Evolutionary conservation across 2,888 invertebrate genomes (phyloP).

Genomic region (Macrophya alboannulata): DNA sequence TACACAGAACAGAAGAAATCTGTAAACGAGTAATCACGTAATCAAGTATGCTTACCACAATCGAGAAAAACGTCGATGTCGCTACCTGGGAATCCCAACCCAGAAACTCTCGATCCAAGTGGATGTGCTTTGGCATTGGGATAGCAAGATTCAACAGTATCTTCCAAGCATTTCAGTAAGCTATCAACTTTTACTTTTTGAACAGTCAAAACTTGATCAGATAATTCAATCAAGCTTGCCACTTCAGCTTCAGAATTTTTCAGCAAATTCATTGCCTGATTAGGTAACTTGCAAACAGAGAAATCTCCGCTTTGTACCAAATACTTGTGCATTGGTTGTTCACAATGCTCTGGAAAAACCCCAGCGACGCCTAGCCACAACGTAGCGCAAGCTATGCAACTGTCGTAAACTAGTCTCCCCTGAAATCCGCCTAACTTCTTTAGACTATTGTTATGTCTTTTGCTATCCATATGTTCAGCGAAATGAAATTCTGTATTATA

Average conservation of each 20-base stretch:
- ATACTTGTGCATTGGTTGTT: conserved; percentile 65
- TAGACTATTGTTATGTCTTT: conserved; percentile 53
- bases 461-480: conserved; percentile 62
- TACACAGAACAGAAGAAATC: not conserved
- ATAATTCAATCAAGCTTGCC: conserved; percentile 58
- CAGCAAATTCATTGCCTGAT: conserved; percentile 51
- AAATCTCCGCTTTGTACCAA: conserved; percentile 66
- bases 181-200: conserved; percentile 59
- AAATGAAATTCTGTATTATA: conserved; percentile 63
- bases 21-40: not conserved
- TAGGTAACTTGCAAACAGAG: conserved; percentile 61
- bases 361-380: conserved; percentile 65
- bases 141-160: conserved; percentile 61
- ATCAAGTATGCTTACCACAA: conserved; percentile 66
- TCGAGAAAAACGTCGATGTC: conserved; percentile 75
- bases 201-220: conserved; percentile 58
- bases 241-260: conserved; percentile 54
- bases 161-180: conserved; percentile 65
- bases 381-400: conserved; percentile 68
- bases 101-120: conserved; percentile 84
- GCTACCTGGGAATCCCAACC: conserved; percentile 78
- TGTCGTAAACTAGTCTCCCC: conserved; percentile 56
- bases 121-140: conserved; percentile 78
- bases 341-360: conserved; percentile 65
- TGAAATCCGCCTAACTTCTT: not conserved